These are phyloP conservation scores for Brachyhypopomus gauderio DNA, from an alignment of 2,113 vertebrate genomes.

Conservation along the genomic window DNA sequence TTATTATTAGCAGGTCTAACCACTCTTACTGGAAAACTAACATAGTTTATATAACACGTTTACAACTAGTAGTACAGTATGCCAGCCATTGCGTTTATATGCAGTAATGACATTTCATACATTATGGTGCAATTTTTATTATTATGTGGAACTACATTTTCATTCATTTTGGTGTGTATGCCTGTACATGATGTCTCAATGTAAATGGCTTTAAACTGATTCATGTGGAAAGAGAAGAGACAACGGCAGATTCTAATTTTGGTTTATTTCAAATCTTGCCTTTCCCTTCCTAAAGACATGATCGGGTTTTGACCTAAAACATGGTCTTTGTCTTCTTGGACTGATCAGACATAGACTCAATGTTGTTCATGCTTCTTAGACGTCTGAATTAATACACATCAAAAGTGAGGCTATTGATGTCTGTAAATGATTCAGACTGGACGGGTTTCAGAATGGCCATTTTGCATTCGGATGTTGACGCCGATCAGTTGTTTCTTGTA, in stretches of 20 bases:
- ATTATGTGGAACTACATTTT: slow-evolving; percentile 48
- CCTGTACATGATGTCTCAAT: slow-evolving; percentile 1
- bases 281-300: neutral
- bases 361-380: neutral
- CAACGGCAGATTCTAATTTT: neutral
- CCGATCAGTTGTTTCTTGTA: neutral
- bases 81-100: slow-evolving; percentile 65
- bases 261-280: neutral
- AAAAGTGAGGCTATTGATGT: neutral
- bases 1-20: slow-evolving; percentile 63
- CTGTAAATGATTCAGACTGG: neutral
- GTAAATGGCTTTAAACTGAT: neutral
- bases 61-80: slow-evolving; percentile 64
- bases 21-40: slow-evolving; percentile 70
- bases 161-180: slow-evolving; percentile 42
- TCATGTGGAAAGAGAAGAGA: neutral
- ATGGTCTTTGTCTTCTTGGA: neutral
- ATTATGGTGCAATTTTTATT: slow-evolving; percentile 48
- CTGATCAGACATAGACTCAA: neutral
- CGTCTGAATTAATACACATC: neutral
- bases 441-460: neutral
- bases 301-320: neutral
- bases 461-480: neutral
- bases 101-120: slow-evolving; percentile 60
- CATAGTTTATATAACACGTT: slow-evolving; percentile 52